Conservation (phyloP, 2,888 invertebrate species). For the Xanthorhoe spadicearia region DNA sequence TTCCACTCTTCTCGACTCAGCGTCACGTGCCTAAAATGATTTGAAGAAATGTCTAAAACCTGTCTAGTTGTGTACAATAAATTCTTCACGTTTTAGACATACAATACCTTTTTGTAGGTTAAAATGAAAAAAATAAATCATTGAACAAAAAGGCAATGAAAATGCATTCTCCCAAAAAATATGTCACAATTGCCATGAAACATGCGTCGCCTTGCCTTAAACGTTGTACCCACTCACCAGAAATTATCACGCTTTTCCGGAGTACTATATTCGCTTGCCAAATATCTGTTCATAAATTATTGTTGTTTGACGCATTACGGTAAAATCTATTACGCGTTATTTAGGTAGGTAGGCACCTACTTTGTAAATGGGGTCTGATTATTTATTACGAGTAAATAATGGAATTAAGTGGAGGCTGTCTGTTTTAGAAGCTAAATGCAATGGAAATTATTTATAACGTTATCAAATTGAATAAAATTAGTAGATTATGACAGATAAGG, state of each 20-base stretch:
- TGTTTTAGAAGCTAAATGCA: neutral
- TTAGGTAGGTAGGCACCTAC: conserved; percentile 48
- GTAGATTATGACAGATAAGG: too few species aligned
- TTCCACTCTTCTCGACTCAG: too few species aligned
- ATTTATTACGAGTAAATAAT: conserved; percentile 41
- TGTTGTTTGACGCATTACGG: conserved; percentile 79
- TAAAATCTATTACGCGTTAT: conserved; percentile 73
- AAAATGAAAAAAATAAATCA: neutral
- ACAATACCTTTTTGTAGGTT: too few species aligned
- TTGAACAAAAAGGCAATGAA: neutral
- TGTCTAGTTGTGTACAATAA: too few species aligned
- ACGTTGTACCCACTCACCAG: conserved; percentile 59
- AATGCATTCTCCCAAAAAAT: conserved; percentile 15
- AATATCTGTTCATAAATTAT: conserved; percentile 77
- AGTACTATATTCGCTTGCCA: conserved; percentile 70
- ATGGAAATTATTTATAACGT: neutral
- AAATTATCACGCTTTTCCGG: conserved; percentile 75
- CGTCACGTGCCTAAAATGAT: too few species aligned
- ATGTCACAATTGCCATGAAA: conserved; percentile 49
- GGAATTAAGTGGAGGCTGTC: conserved; percentile 15
- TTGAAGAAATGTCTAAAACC: too few species aligned
- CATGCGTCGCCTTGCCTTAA: conserved; percentile 56
- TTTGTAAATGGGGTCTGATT: conserved; percentile 48
- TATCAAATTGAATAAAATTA: too few species aligned
- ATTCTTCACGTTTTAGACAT: too few species aligned